Evolutionary conservation across 2,113 vertebrate species (phyloP), one percentile per base, ranked within the genome.

Genomic region (Dendrocopos noguchii): DNA sequence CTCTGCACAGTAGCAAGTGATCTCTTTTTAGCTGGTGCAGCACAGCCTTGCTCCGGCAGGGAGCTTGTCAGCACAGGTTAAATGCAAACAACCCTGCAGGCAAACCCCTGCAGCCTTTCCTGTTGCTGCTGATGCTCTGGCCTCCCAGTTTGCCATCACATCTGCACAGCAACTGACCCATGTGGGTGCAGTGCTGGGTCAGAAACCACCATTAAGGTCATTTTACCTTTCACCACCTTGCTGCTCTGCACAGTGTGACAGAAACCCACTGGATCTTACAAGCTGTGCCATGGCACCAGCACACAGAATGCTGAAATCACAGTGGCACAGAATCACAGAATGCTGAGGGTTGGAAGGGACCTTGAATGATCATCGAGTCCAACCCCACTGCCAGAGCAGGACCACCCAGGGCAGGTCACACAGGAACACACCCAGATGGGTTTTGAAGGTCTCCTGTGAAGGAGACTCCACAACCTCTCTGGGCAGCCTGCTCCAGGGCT

Each of bases 131-230:
- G 60, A 12, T 11, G 31, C 34, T 12, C 2, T 7, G 11, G 57
- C 31, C 44, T 57, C 25, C 1, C 64, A 28, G 73, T 4, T 56
- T 7, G 44, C 60, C 81, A 65, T 14, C 42, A 3, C 1, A 15
- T 34, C 71, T 29, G 34, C 84, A 17, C 61, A 15, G 82, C 56
- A 13, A 11, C 46, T 34, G 11, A 4, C 22, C 60, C 12, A 0
- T 8, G 22, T 1, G 63, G 63, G 18, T 4, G 9, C 8, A 17
- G 83, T 0, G 4, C 65, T 15, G 4, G 2, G 24, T 0, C 0
- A 3, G 31, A 74, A 25, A 24, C 0, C 1, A 9, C 22, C 1
- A 1, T 21, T 17, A 20, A 20, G 1, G 7, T 13, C 17, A 20
- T 34, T 61, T 20, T 3, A 27, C 76, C 72, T 33, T 46, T 25